A percentile compares a stretch with the other conserved stretches of the same genome.
Conservation (phyloP, 64 coral and sea anemone species). For the Cladopsammia gracilis region DNA sequence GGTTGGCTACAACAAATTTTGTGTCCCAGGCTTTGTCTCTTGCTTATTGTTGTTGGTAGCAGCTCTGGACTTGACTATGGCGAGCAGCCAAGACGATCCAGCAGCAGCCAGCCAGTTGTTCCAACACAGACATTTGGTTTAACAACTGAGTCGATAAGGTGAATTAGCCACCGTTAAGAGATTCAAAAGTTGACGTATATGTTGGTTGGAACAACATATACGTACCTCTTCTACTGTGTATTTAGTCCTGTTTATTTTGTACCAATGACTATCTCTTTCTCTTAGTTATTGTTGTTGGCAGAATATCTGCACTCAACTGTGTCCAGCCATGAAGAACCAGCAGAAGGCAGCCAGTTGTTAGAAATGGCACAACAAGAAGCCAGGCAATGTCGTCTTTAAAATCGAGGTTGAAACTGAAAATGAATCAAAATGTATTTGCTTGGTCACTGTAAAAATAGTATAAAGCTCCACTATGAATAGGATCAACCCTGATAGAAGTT, state of each 20-base stretch:
- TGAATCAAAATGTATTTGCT: not conserved
- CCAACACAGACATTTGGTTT: too few relatives aligned
- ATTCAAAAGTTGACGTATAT: too few relatives aligned
- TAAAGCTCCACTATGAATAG: too few relatives aligned
- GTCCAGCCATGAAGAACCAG: constrained; percentile 58
- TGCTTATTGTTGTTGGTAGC: too few relatives aligned
- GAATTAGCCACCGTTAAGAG: too few relatives aligned
- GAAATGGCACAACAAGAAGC: constrained; percentile 58
- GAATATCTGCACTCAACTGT: not conserved
- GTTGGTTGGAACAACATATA: too few relatives aligned
- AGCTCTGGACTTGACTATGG: too few relatives aligned
- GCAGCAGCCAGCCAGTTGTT: not conserved
- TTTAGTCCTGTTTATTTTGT: not conserved
- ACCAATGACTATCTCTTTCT: constrained; percentile 2
- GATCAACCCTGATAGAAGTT: too few relatives aligned
- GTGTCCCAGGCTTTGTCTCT: too few relatives aligned
- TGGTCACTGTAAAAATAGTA: not conserved
- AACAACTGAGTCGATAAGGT: too few relatives aligned
- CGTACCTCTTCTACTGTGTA: too few relatives aligned
- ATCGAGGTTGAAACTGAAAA: constrained; percentile 57
- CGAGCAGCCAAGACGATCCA: not conserved
- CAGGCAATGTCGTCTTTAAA: constrained; percentile 64
- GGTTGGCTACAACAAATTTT: too few relatives aligned
- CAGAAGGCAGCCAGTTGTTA: constrained; percentile 55
- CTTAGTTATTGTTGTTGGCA: constrained; percentile 49